Evolutionary conservation across 2,797 vertebrate species (phyloP), one percentile per base, ranked within the genome.

Genomic region (Karalla daura): DNA sequence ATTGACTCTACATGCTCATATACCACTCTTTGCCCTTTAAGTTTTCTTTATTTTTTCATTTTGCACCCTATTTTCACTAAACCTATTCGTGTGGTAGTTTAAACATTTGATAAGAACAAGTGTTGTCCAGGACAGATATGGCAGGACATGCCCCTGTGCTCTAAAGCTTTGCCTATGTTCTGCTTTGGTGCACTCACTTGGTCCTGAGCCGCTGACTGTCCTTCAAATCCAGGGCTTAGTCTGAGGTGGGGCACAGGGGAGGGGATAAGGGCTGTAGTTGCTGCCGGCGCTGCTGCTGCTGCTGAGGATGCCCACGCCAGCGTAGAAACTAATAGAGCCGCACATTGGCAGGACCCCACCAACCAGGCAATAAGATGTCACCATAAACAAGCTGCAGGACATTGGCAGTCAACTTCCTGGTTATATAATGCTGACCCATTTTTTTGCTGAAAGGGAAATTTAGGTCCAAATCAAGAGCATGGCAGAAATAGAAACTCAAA

Each of bases 301-400:
- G 56, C n/a, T n/a, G n/a, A n/a, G 69, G 77, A 74, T 75, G 81
- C 74, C 78, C 70, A 74, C 65, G 53, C 83, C 90, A 88, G 76
- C 80, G 69, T 54, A 66, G 73, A 85, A 76, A 86, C 87, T 92
- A 92, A 94, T 92, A 89, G 92, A 93, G 93, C 92, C 62, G 25
- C 83, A 89, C 60, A 80, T 69, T 80, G 86, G 85, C 82, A 89
- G 87, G 87, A 89, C 84, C 86, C 84, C 33, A 71, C 74, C 79
- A 73, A 86, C 85, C 83, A 82, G 81, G 86, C 89, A 92, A 86
- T 90, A 78, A 89, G 77, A 93, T 89, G 86, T 93, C 89, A 92
- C 81, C 73, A 70, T 88, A 91, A 94, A 92, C 90, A 93, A 90
- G 89, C 90, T 90, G 80, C 92, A 91, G 88, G 91, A 93, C 44